These are phyloP conservation scores for Stenodema calcarata DNA, from an alignment of 2,888 invertebrate genomes.

Conservation along the genomic window DNA sequence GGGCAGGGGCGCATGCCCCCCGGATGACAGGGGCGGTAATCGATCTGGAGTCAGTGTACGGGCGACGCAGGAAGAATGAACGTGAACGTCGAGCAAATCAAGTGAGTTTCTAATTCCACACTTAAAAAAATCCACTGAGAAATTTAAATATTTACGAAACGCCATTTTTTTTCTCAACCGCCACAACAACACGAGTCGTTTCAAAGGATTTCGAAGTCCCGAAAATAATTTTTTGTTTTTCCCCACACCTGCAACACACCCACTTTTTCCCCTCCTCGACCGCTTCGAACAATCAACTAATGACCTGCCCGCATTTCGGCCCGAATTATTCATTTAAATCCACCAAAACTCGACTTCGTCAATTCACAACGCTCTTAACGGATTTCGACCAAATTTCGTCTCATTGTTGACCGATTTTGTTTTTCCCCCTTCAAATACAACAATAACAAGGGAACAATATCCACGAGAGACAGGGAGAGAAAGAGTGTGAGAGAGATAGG, in stretches of 20 bases:
- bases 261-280: background rate
- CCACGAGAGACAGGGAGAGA: no score
- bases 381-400: no score
- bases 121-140: background rate
- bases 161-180: background rate
- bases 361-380: no score
- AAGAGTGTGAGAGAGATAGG: no score
- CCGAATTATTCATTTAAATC: background rate
- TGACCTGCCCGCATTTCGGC: background rate
- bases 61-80: constrained; percentile 31
- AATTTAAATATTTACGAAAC: background rate
- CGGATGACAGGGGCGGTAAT: constrained; percentile 29
- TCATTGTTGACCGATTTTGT: no score
- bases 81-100: constrained; percentile 40
- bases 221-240: no score
- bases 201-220: no score
- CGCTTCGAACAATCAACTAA: background rate
- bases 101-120: constrained; percentile 4
- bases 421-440: no score
- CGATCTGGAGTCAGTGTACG: constrained; percentile 42
- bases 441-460: no score
- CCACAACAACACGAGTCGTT: no score
- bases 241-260: background rate
- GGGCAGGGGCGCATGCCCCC: constrained; percentile 20
- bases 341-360: no score